Evolutionary conservation across 2,113 vertebrate genomes (phyloP).

Genomic region (Indicator maculatus): DNA sequence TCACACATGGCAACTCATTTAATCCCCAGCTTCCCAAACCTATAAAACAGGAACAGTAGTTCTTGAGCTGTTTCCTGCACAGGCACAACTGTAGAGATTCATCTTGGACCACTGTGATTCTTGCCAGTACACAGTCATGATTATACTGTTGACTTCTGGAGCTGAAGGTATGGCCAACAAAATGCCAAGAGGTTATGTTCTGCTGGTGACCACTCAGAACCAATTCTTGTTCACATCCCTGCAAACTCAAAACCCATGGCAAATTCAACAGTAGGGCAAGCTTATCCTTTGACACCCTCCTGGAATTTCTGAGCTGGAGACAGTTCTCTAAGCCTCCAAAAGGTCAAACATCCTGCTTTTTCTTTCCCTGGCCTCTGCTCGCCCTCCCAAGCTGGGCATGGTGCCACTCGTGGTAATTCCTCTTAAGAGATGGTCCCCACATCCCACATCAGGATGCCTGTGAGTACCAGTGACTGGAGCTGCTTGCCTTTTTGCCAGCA

Average conservation of each 20-base stretch:
- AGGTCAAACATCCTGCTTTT: not conserved
- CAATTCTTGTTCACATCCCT: not conserved
- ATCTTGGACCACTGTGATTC: not conserved
- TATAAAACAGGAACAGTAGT: not conserved
- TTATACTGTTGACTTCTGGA: fast-evolving
- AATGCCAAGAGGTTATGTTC: fast-evolving
- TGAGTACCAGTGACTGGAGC: fast-evolving
- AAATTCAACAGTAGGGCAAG: not conserved
- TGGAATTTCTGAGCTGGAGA: not conserved
- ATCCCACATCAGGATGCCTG: fast-evolving
- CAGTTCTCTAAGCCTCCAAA: not conserved
- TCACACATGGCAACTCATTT: slow-evolving; percentile 1
- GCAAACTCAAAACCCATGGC: not conserved
- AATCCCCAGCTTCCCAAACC: slow-evolving; percentile 7
- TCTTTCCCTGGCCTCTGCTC: not conserved
- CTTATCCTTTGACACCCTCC: not conserved
- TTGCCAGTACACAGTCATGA: fast-evolving
- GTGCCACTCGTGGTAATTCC: fast-evolving
- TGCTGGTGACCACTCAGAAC: not conserved
- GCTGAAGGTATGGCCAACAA: not conserved
- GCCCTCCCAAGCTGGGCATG: not conserved
- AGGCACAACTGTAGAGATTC: not conserved
- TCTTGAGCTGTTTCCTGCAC: not conserved
- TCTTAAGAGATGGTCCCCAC: not conserved
- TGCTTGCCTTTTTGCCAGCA: not conserved